Percentiles rank a stretch among this genome's conserved stretches.
Evolutionary conservation across 1,140 invertebrate genomes (phyloP).

Genomic region (Gerris buenoi): DNA sequence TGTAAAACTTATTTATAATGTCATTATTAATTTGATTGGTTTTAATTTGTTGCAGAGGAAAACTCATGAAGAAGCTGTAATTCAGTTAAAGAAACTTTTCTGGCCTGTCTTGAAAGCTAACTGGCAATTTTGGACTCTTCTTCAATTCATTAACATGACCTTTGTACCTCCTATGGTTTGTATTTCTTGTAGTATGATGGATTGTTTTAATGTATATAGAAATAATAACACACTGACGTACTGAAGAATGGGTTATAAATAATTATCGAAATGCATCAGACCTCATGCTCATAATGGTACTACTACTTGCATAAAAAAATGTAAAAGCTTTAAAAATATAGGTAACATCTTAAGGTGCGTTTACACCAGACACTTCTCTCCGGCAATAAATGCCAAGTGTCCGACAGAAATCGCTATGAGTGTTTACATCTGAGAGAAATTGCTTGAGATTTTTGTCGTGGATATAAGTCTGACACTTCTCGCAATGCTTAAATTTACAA

Average conservation of each 20-base stretch:
- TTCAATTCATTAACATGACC: slow-evolving; percentile 50
- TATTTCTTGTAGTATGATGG: slow-evolving; percentile 10
- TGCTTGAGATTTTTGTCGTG: too few relatives aligned
- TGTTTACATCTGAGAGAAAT: too few relatives aligned
- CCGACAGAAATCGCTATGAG: too few relatives aligned
- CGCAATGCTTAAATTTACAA: too few relatives aligned
- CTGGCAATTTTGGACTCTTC: slow-evolving; percentile 51
- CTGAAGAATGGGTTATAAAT: not conserved
- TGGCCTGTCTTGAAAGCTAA: slow-evolving; percentile 43
- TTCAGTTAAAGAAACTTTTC: slow-evolving; percentile 42
- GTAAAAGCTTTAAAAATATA: too few relatives aligned
- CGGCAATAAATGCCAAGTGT: too few relatives aligned
- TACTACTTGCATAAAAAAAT: too few relatives aligned
- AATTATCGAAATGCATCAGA: not conserved
- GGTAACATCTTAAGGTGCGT: too few relatives aligned
- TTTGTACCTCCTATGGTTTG: slow-evolving; percentile 55
- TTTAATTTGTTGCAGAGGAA: slow-evolving; percentile 35
- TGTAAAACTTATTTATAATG: not conserved
- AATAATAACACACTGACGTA: not conserved
- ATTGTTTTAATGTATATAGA: too few relatives aligned
- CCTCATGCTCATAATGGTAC: too few relatives aligned
- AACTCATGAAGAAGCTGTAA: slow-evolving; percentile 38
- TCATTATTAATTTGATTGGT: not conserved
- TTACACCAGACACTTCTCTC: too few relatives aligned
- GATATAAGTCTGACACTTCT: too few relatives aligned